These are phyloP conservation scores for Phalera bucephala DNA, from an alignment of 2,888 invertebrate species.

Conservation along the genomic window DNA sequence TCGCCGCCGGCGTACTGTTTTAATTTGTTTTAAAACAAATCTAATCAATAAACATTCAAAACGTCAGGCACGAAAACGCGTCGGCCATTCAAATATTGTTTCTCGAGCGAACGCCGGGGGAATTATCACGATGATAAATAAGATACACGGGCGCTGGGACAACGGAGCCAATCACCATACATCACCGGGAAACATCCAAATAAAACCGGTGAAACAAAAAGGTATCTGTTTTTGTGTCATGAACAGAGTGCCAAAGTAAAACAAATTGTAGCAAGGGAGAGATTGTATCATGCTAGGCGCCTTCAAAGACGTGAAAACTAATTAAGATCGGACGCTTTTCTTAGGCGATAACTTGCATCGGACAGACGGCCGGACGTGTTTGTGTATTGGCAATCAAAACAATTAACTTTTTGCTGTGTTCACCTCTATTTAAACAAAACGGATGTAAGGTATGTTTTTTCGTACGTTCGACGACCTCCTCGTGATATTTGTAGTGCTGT, in stretches of 20 bases:
- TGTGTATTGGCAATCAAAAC: constrained; percentile 80
- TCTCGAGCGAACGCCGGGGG: constrained; percentile 62
- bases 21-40: constrained; percentile 69
- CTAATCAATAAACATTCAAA: constrained; percentile 71
- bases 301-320: constrained; percentile 81
- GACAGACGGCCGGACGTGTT: constrained; percentile 71
- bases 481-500: constrained; percentile 34
- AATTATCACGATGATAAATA: constrained; percentile 80
- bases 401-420: constrained; percentile 78
- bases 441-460: constrained; percentile 40
- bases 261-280: constrained; percentile 80
- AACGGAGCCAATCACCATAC: constrained; percentile 81
- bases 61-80: constrained; percentile 53
- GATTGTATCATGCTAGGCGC: constrained; percentile 79
- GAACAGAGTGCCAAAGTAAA: constrained; percentile 73
- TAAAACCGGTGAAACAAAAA: constrained; percentile 75
- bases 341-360: constrained; percentile 74
- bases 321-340: constrained; percentile 82
- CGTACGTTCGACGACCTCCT: constrained; percentile 42
- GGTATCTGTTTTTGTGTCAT: constrained; percentile 62
- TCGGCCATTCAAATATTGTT: constrained; percentile 70
- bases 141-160: constrained; percentile 73
- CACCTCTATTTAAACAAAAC: constrained; percentile 63
- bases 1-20: constrained; percentile 60
- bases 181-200: constrained; percentile 73